Conservation (phyloP, 1,140 invertebrate genomes). For the Xylocopa sonorina region DNA sequence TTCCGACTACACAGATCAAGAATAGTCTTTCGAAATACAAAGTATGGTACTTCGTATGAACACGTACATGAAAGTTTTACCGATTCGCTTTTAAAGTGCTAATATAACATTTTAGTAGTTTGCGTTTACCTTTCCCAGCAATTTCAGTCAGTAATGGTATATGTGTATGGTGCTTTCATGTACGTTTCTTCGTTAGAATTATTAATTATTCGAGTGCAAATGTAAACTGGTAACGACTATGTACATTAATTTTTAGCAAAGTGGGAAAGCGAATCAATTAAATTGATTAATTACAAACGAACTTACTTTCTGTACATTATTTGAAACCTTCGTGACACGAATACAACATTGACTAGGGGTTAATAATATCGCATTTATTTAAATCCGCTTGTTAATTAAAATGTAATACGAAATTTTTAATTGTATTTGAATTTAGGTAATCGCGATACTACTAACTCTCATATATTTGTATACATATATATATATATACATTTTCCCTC, state of each 20-base stretch:
- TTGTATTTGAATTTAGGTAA: slow-evolving; percentile 31
- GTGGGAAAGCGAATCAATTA: slow-evolving; percentile 47
- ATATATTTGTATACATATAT: slow-evolving; percentile 38
- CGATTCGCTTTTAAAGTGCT: slow-evolving; percentile 25
- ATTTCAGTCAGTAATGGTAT: slow-evolving; percentile 12
- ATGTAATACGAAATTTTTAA: slow-evolving; percentile 24
- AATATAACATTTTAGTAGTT: slow-evolving; percentile 15
- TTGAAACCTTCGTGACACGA: slow-evolving; percentile 19
- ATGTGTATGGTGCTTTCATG: slow-evolving; percentile 50
- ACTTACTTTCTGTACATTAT: slow-evolving; percentile 33
- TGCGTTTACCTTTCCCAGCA: slow-evolving; percentile 25
- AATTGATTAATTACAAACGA: slow-evolving; percentile 15
- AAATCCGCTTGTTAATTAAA: slow-evolving; percentile 20
- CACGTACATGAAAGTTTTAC: slow-evolving; percentile 62
- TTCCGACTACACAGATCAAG: too few relatives aligned
- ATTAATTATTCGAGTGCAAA: slow-evolving; percentile 53
- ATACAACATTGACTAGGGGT: slow-evolving; percentile 26
- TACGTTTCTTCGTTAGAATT: slow-evolving; percentile 57
- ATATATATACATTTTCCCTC: slow-evolving; percentile 47
- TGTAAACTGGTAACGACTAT: slow-evolving; percentile 44
- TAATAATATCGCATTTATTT: slow-evolving; percentile 44
- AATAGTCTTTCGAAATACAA: too few relatives aligned
- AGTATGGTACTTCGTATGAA: slow-evolving; percentile 43
- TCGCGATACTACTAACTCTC: slow-evolving; percentile 38
- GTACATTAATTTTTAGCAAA: slow-evolving; percentile 55